Evolutionary conservation across 2,888 invertebrate genomes (phyloP), one percentile per base, ranked within the genome.

Genomic region (Alloplasta piceator): DNA sequence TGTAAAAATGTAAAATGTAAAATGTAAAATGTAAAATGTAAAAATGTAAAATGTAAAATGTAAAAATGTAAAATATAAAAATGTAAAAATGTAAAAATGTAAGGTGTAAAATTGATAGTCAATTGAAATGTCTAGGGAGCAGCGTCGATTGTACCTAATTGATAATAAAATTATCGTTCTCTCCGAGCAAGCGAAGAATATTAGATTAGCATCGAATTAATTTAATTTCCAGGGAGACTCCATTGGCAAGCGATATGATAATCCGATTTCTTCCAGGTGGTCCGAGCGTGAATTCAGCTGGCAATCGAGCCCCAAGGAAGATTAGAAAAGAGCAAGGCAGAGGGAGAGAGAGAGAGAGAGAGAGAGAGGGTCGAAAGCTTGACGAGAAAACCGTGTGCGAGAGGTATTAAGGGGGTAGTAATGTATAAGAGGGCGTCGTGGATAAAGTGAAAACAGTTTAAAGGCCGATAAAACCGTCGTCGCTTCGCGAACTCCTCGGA

Each of bases 361-460:
- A 36, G 46, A 50, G 7, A 58, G 39, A 48, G 38, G 5, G 43
- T 43, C 26, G 36, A 64, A 72, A 66, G 58, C 58, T 66, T 68
- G 78, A 76, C 77, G 50, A 26, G 48, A 38, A 58, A 41, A 52
- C 58, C 16, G 41, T n/a, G 48, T n/a, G 48, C 36, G 61, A 39
- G 74, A 74, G 43, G 43, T 16, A 60, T 12, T 66, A 80, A 79
- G 55, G 67, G 68, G 78, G 14, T 50, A 39, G 60, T 14, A 43
- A 36, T 52, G 36, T 52, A 26, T 72, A 70, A 60, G 70, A 60
- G 77, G 81, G 68, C 58, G 73, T 83, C 76, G 85, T 79, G 82
- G 85, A 87, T 87, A 86, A 88, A 85, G 86, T 87, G 88, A 88
- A 88, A 90, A 90, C 88, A 88, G 87, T 89, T 86, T 90, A 87